Evolutionary conservation across 92 coral and sea anemone genomes (phyloP), one percentile per base, ranked within the genome.

Genomic region (Actinernus sp.): DNA sequence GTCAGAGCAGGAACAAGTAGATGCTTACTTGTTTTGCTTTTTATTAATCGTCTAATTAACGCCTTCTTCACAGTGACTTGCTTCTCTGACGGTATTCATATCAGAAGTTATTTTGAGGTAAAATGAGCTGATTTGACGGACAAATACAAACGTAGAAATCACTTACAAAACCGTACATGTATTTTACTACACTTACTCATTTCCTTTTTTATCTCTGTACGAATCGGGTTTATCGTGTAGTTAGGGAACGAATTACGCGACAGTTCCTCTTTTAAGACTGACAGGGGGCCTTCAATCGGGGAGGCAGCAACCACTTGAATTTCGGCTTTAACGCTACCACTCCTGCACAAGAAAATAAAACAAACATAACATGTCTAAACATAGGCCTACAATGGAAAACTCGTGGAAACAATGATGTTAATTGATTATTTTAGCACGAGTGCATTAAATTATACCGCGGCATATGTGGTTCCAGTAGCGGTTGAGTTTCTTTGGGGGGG

Each of bases 251-350:
- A 24, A 62, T 62, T 47, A 18, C 30, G 26, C 55, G 18, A 31
- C 8, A 37, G 19, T 13, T 51, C 52, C 22, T 45, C 52, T 5
- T 12, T 45, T 4, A 45, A 45, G 8, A 6, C 17, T 4, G 21
- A 4, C 22, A 8, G 21, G 11, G 19, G 52, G 11, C 5, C 19
- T 45, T 6, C 17, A 7, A 12, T 44, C 21, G 85, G 79, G 5
- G 55, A 39, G 0, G 74, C 73, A 11, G 57, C 74, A 10, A 55
- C 68, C 36, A 80, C 1, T 77, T 80, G 87, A 16, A 80, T 10
- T 46, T 71, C 74, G 6, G 81, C 73, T 45, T 49, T 52, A 14
- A 80, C 81, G 36, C 87, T 80, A 14, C 87, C 87, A 21, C 61
- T 34, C 1, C 87, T 80, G 59, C 44, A 0, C 43, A 16, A 46